Evolutionary conservation across 2,113 vertebrate genomes (phyloP).

Genomic region (Condylura cristata): DNA sequence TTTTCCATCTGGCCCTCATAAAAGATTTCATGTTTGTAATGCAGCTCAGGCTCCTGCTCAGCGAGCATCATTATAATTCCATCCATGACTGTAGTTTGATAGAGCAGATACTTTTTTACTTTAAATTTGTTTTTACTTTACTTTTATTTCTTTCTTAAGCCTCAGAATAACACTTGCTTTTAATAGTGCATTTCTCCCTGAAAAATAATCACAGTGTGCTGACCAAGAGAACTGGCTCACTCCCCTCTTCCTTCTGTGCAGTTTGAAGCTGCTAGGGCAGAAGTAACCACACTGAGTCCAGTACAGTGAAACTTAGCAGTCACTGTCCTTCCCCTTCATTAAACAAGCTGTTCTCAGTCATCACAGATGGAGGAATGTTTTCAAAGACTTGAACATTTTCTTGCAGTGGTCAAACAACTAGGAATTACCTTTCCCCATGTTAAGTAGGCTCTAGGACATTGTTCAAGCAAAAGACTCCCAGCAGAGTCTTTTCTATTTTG

Average conservation of each 20-base stretch:
- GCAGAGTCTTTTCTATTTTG: not conserved
- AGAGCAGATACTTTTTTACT: slow-evolving; percentile 27
- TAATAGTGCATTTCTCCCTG: not conserved
- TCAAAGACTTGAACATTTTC: slow-evolving; percentile 22
- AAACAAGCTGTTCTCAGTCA: slow-evolving; percentile 62
- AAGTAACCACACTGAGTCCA: not conserved
- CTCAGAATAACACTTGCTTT: not conserved
- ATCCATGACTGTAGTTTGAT: slow-evolving; percentile 15
- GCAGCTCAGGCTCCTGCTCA: slow-evolving; percentile 35
- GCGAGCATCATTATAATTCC: slow-evolving; percentile 52
- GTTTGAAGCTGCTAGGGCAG: slow-evolving; percentile 9
- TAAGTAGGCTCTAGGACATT: not conserved
- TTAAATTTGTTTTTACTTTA: slow-evolving; percentile 18
- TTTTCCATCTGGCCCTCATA: slow-evolving; percentile 72
- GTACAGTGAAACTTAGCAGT: not conserved
- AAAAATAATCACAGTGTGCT: not conserved
- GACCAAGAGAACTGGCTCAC: no score
- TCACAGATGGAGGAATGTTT: slow-evolving; percentile 69
- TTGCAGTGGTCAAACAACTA: not conserved
- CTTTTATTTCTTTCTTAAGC: not conserved
- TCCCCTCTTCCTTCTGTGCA: not conserved
- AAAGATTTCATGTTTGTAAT: slow-evolving; percentile 67
- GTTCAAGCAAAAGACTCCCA: not conserved
- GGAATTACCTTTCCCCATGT: not conserved
- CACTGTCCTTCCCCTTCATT: not conserved